These are phyloP conservation scores for Pseudochirops cupreus DNA, from an alignment of 2,797 vertebrate species.

Conservation along the genomic window DNA sequence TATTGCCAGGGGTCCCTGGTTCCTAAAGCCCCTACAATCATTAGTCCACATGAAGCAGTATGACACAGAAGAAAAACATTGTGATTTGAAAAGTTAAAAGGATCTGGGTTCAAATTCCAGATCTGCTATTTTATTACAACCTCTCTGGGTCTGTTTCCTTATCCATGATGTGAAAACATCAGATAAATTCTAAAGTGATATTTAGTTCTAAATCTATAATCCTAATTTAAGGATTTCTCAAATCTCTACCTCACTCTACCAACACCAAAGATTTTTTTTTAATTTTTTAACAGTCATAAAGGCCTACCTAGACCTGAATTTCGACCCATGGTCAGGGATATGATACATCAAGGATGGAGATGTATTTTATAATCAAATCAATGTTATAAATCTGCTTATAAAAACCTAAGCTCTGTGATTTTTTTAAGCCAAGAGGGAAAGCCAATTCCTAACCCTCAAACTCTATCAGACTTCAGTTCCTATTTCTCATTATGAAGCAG, in stretches of 20 bases:
- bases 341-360: not conserved
- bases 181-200: not conserved
- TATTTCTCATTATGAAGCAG: not conserved
- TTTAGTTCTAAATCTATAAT: not conserved
- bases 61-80: not conserved
- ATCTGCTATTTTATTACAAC: not conserved
- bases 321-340: not conserved
- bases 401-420: not conserved
- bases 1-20: not conserved
- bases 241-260: not conserved
- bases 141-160: not conserved
- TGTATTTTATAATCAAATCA: not conserved
- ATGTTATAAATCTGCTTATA: not conserved
- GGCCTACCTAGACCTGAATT: not conserved
- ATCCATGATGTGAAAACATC: not conserved
- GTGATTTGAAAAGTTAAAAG: not conserved
- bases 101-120: not conserved
- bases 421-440: not conserved
- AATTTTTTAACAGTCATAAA: not conserved
- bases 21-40: not conserved
- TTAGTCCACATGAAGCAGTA: not conserved
- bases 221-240: not conserved
- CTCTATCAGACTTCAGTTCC: not conserved
- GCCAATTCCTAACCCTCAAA: not conserved
- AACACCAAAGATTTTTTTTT: not conserved